Evolutionary conservation across 2,113 vertebrate species (phyloP).

Genomic region (Trochalopteron elliotii): DNA sequence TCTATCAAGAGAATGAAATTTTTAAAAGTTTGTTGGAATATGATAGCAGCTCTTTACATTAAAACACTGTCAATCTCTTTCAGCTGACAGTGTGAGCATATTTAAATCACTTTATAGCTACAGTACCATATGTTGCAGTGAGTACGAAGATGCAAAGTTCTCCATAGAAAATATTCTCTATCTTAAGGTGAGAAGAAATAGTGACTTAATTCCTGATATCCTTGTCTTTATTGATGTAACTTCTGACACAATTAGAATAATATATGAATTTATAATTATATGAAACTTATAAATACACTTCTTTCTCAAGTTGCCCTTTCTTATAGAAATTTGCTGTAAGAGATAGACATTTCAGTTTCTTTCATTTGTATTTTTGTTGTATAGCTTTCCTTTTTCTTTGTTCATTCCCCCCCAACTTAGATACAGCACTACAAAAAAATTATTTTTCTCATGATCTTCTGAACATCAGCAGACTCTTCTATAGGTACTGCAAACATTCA

Average conservation of each 20-base stretch:
- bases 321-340: background rate
- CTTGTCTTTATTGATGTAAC: background rate
- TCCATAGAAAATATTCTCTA: background rate
- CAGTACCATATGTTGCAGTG: conserved; percentile 12
- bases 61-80: background rate
- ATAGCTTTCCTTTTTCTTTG: background rate
- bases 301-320: background rate
- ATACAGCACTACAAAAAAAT: background rate
- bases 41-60: background rate
- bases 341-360: background rate
- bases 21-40: background rate
- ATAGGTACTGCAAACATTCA: background rate
- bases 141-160: background rate
- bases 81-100: background rate
- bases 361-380: background rate
- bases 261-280: background rate
- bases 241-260: background rate
- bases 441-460: background rate
- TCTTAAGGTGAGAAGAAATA: background rate
- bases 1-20: background rate
- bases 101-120: conserved; percentile 30
- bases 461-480: background rate
- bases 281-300: background rate
- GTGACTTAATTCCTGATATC: background rate
- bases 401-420: background rate